Evolutionary conservation across 2,888 invertebrate species (phyloP).

Genomic region (Neoitamus cyanurus): DNA sequence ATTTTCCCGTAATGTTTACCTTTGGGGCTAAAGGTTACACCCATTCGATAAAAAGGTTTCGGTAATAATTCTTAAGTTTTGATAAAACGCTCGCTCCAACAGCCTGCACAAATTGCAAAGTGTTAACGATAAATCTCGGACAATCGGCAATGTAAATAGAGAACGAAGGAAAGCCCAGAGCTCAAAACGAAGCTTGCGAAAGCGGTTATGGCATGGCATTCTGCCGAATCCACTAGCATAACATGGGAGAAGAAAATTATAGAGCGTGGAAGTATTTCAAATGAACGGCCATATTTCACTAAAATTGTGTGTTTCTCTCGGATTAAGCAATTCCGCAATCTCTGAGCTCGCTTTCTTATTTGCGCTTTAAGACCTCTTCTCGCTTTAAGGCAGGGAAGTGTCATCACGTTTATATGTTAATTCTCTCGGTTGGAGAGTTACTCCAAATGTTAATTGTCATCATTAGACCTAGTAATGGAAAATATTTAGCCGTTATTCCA

Average conservation of each 20-base stretch:
- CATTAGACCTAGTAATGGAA: not conserved
- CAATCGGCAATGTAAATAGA: constrained; percentile 35
- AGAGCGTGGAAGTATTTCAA: constrained; percentile 40
- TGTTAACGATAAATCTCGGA: constrained; percentile 36
- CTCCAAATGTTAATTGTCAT: not conserved
- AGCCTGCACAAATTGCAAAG: constrained; percentile 41
- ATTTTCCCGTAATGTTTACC: not conserved
- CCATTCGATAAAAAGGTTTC: constrained; percentile 41
- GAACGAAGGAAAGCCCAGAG: not conserved
- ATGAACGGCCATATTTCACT: constrained; percentile 35
- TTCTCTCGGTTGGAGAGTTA: not conserved
- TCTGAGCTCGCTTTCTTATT: not conserved
- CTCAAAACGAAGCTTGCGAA: not conserved
- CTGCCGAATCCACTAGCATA: not conserved
- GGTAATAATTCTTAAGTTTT: constrained; percentile 44
- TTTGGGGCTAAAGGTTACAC: constrained; percentile 11
- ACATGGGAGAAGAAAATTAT: constrained; percentile 9
- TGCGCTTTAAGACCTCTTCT: not conserved
- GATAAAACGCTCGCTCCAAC: constrained; percentile 40
- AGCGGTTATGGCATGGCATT: constrained; percentile 17
- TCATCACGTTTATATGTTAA: not conserved
- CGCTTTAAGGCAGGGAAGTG: not conserved
- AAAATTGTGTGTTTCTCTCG: constrained; percentile 37
- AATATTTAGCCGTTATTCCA: not conserved
- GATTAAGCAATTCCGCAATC: constrained; percentile 27